Base-by-base conservation (phyloP, 1,140 invertebrate species). In the Notospermus geniculatus region DNA sequence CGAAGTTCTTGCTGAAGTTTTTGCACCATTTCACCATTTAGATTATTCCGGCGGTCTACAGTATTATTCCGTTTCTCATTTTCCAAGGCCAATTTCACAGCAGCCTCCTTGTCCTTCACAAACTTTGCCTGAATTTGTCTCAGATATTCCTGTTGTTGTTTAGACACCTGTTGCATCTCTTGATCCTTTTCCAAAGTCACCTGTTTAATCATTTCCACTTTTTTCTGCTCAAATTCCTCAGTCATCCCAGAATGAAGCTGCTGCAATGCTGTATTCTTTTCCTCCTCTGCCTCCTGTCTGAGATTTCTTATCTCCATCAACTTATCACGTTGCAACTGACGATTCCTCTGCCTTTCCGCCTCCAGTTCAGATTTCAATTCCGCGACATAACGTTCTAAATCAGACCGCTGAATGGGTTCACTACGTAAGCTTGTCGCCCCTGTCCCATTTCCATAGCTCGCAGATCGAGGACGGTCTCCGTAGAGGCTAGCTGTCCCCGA, bases 321-420 rank as follows among this genome's bases (percentile, higher is more conserved):
- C 29, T 62, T 57, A 19, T 62, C 60, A 29, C 60, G 32, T 36
- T 59, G 55, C 28, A 45, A 15, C 29, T 62, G 60, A 25, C 43
- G 29, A 50, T 28, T n/a, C 32, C 53, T 60, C 5, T 29, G 17
- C 30, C 45, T 59, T 41, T 62, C 60, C 23, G 56, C 39, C 25
- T 62, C 60, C 29, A 62, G 30, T 2, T 62, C 60, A 19, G 36
- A 27, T 41, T 62, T 62, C 55, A 62, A 41, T 52, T 62, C 41
- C 29, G 60, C 56, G 27, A 62, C 32, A 32, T 62, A 52, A 28
- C 39, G 55, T 60, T 52, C 19, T 39, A 62, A 30, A 15, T 62
- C 60, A 43, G 55, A 36, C 15, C 32, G 32, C 15, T 36, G 32
- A 7, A 36, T 4, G 15, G 32, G 15, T 36, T 36, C 32, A 36